Conservation (phyloP, 2,888 invertebrate species). For the Ophraella communa region DNA sequence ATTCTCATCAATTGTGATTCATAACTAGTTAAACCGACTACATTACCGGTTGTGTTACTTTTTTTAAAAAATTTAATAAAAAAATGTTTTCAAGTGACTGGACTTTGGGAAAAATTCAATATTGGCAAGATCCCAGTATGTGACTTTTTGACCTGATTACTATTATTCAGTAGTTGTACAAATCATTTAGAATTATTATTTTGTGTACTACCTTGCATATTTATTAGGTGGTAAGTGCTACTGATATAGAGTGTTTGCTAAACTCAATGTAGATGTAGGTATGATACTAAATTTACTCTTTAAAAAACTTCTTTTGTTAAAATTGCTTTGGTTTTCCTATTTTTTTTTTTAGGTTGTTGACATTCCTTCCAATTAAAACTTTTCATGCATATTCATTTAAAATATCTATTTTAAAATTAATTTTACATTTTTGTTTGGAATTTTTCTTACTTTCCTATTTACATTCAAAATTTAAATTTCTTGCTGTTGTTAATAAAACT, state of each 20-base stretch:
- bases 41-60: slow-evolving; percentile 41
- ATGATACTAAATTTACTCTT: too few species aligned
- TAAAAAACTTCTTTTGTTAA: too few species aligned
- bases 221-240: slow-evolving; percentile 1
- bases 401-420: too few species aligned
- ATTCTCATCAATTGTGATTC: slow-evolving; percentile 47
- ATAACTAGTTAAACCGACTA: slow-evolving; percentile 45
- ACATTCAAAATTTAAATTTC: too few species aligned
- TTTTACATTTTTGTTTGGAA: too few species aligned
- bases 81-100: slow-evolving; percentile 48
- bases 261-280: background rate
- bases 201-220: background rate
- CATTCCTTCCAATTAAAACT: too few species aligned
- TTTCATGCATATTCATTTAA: too few species aligned
- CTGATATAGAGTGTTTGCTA: background rate
- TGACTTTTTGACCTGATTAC: slow-evolving; percentile 15
- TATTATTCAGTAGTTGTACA: background rate
- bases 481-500: too few species aligned
- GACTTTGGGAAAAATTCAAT: slow-evolving; percentile 54
- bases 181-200: slow-evolving; percentile 3
- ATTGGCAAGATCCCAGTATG: slow-evolving; percentile 59
- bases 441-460: too few species aligned
- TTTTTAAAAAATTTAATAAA: slow-evolving; percentile 37
- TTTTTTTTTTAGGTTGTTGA: too few species aligned
- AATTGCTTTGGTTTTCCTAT: too few species aligned